Evolutionary conservation across 1,140 invertebrate genomes (phyloP).

Genomic region (Chironomus striatipennis): DNA sequence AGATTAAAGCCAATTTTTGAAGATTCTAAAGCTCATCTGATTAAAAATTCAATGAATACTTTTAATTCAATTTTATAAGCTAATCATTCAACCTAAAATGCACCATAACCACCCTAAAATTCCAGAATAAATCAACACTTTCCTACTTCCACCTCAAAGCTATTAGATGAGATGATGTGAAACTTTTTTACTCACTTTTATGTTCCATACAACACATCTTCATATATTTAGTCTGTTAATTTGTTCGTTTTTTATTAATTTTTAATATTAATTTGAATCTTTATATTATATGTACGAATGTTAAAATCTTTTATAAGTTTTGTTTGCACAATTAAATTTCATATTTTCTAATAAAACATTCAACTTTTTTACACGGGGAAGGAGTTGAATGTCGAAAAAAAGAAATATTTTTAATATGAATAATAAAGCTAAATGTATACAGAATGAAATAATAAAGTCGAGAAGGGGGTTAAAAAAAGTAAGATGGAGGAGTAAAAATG

Average conservation of each 20-base stretch:
- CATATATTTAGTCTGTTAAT: neutral
- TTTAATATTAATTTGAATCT: conserved; percentile 15
- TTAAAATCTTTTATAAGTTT: neutral
- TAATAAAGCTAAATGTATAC: too few species aligned
- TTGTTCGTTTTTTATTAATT: conserved; percentile 15
- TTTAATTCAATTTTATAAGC: too few species aligned
- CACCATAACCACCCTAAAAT: too few species aligned
- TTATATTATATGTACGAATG: neutral
- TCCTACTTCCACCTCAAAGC: neutral
- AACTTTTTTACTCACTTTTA: neutral
- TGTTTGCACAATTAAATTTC: conserved; percentile 2
- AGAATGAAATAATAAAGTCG: too few species aligned
- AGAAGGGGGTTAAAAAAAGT: too few species aligned
- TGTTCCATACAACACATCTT: neutral
- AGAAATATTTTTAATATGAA: too few species aligned
- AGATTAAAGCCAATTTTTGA: too few species aligned
- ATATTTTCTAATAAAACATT: neutral
- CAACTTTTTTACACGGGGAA: neutral
- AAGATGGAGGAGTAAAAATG: too few species aligned
- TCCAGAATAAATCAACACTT: too few species aligned
- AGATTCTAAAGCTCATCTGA: too few species aligned
- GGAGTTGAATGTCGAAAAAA: neutral
- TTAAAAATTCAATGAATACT: too few species aligned
- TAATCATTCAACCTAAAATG: too few species aligned
- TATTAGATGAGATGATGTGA: conserved; percentile 11